Evolutionary conservation across 2,113 vertebrate species (phyloP), one percentile per base, ranked within the genome.

Genomic region (Pedetes capensis): DNA sequence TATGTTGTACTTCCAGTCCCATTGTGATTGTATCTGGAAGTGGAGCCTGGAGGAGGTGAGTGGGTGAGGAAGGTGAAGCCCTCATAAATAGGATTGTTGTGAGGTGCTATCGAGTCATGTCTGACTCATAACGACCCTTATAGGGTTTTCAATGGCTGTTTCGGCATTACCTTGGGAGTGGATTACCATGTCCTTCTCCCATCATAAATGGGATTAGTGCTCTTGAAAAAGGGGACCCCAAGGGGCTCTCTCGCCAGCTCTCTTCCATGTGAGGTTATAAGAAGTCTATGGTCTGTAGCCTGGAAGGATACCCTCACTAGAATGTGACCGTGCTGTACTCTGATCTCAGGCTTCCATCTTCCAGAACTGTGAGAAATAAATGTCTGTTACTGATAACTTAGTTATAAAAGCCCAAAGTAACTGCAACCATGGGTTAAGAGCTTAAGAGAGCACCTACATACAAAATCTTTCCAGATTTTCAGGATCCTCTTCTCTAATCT

Each of bases 291-390:
- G 3, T 51, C 49, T 44, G 8, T 2, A 47, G 1, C 47, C 57
- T 3, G 4, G 32, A 64, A 74, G 57, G 6, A 17, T 8, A 17
- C 25, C n/a, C 22, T 47, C 0, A 2, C 20, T 20, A 37, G 85
- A 64, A 32, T 2, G 14, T 8, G 39, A 17, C 34, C 2, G 0
- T 8, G 1, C 12, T 80, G 17, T 25, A 3, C 27, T 39, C 44
- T 39, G 20, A 32, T 25, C 32, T 53, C 12, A 42, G 59, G 64
- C 47, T 68, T 25, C n/a, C 16, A 51, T 16, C 57, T 20, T 82
- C 12, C 32, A 44, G 8, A 37, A 69, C 9, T 10, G 8, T 8
- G 55, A 61, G 20, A 49, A 51, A 5, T 34, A 23, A 37, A 55
- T 53, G 16, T 42, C 42, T 17, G 0, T 23, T 37, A 22, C 51